Conservation (phyloP, 2,113 vertebrate genomes). For the Lagopus muta region DNA sequence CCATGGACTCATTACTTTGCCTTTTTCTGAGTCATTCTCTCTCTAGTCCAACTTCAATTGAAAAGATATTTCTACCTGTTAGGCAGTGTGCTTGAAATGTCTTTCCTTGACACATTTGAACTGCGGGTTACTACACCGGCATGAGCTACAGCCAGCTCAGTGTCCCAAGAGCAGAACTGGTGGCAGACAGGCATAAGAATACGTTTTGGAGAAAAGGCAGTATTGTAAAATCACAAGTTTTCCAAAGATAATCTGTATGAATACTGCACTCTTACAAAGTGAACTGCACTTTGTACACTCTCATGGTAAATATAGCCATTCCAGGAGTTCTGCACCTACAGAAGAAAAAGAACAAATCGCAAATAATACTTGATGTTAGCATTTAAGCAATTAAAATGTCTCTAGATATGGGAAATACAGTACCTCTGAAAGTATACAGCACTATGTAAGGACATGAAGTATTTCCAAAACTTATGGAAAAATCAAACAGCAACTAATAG, state of each 20-base stretch:
- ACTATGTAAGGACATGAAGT: neutral
- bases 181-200: neutral
- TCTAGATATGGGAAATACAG: neutral
- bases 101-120: constrained; percentile 3
- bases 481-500: neutral
- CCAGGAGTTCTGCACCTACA: neutral
- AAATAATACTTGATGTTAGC: neutral
- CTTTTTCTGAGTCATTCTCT: neutral
- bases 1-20: neutral
- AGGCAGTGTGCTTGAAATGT: neutral
- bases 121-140: neutral
- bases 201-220: neutral
- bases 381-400: neutral
- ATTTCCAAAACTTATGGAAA: neutral
- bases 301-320: fast-evolving
- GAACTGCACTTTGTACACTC: neutral
- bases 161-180: neutral
- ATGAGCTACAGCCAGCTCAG: neutral
- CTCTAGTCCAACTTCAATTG: neutral
- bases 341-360: neutral
- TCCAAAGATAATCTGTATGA: neutral
- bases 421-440: neutral
- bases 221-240: neutral
- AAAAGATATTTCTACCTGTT: neutral
- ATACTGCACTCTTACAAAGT: neutral